Evolutionary conservation across 2,797 vertebrate genomes (phyloP).

Genomic region (Lagorchestes hirsutus): DNA sequence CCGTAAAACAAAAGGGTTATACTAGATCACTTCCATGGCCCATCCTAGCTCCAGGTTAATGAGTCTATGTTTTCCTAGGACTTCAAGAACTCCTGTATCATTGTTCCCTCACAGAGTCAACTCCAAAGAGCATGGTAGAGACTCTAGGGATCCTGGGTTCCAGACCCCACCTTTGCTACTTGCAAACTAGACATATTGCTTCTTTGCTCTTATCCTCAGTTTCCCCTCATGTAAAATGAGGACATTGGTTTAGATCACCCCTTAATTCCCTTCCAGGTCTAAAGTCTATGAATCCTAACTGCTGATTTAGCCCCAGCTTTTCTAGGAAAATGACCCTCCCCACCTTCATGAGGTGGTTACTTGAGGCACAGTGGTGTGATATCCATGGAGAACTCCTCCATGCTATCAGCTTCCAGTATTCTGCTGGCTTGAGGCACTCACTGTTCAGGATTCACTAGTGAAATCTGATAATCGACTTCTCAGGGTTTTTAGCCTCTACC

Average conservation of each 20-base stretch:
- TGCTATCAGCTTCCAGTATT: not conserved
- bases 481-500: not conserved
- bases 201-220: not conserved
- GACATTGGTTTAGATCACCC: not conserved
- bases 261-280: not conserved
- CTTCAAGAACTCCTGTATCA: not conserved
- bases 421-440: not conserved
- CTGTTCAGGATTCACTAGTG: not conserved
- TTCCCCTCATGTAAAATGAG: not conserved
- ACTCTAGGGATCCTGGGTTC: not conserved
- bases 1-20: not conserved
- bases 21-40: not conserved
- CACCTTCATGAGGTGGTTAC: not conserved
- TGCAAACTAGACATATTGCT: not conserved
- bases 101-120: not conserved
- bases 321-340: not conserved
- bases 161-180: not conserved
- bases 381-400: not conserved
- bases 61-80: not conserved
- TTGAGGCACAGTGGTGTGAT: not conserved
- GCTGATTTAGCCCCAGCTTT: not conserved
- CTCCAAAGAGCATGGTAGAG: not conserved
- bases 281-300: not conserved
- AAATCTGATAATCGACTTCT: not conserved
- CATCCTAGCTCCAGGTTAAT: not conserved